Evolutionary conservation across 2,888 invertebrate species (phyloP).

Genomic region (Matsumyia berberina): DNA sequence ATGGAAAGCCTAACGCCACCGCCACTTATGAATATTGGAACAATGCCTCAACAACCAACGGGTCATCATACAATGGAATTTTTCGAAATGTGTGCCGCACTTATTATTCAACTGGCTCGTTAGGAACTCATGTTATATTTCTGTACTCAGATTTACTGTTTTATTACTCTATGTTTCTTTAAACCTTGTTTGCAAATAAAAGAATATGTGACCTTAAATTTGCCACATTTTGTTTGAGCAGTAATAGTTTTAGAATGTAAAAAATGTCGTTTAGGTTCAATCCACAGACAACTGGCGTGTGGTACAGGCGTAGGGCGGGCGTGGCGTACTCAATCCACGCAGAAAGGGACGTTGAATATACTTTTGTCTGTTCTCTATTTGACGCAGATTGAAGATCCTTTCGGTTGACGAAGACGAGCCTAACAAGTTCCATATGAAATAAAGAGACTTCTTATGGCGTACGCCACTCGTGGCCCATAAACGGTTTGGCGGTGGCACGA

Average conservation of each 20-base stretch:
- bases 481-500: too few relatives aligned
- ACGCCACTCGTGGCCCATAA: too few relatives aligned
- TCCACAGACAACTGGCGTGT: not conserved
- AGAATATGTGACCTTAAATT: not conserved
- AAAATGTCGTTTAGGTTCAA: not conserved
- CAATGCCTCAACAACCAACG: constrained; percentile 84
- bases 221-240: constrained; percentile 23
- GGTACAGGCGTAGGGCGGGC: not conserved
- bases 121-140: constrained; percentile 83
- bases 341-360: too few relatives aligned
- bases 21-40: constrained; percentile 79
- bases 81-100: constrained; percentile 99
- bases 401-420: too few relatives aligned
- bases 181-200: constrained; percentile 10
- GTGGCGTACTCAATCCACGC: too few relatives aligned
- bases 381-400: too few relatives aligned
- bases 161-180: constrained; percentile 13
- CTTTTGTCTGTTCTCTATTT: too few relatives aligned
- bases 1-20: constrained; percentile 84
- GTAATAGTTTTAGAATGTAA: constrained; percentile 20
- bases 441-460: too few relatives aligned
- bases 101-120: constrained; percentile 98
- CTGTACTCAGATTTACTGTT: not conserved
- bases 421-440: too few relatives aligned
- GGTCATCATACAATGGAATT: constrained; percentile 99